phyloP scores from a whole-genome alignment of 1,140 invertebrate species.

The Aphaenogaster floridana region DNA sequence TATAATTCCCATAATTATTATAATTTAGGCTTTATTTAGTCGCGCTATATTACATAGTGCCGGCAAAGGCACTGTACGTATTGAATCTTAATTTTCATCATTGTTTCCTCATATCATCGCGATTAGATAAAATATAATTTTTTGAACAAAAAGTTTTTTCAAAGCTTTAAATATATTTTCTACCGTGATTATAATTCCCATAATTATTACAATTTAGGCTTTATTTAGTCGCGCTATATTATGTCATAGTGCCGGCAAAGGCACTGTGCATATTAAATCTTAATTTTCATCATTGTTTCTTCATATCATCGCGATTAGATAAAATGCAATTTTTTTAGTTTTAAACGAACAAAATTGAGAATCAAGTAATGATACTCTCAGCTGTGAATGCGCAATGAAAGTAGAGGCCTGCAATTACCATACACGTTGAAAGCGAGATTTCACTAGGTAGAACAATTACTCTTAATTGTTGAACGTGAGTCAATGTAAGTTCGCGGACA shows the following conservation, averaged over 20 bases:
- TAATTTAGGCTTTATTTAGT: not conserved
- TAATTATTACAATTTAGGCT: not conserved
- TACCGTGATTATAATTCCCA: not conserved
- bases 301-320: not conserved
- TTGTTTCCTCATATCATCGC: not conserved
- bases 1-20: not conserved
- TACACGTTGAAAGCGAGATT: conserved; percentile 24
- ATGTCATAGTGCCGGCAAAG: not conserved
- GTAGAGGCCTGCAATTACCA: conserved; percentile 19
- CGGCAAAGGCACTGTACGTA: not conserved
- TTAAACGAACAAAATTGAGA: conserved; percentile 5
- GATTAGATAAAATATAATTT: not conserved
- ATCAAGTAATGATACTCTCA: conserved; percentile 17
- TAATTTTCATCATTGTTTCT: not conserved
- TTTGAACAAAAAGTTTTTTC: not conserved
- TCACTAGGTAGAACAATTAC: conserved; percentile 19
- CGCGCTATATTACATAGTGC: not conserved
- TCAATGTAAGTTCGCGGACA: not conserved
- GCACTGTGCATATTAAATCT: not conserved
- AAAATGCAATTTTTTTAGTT: not conserved
- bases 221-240: not conserved
- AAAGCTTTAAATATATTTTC: not conserved
- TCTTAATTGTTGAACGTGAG: conserved; percentile 35
- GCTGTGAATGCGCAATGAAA: conserved; percentile 29
- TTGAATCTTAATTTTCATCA: not conserved